Conservation (phyloP, 2,113 vertebrate species). For the Loxodonta africana region DNA sequence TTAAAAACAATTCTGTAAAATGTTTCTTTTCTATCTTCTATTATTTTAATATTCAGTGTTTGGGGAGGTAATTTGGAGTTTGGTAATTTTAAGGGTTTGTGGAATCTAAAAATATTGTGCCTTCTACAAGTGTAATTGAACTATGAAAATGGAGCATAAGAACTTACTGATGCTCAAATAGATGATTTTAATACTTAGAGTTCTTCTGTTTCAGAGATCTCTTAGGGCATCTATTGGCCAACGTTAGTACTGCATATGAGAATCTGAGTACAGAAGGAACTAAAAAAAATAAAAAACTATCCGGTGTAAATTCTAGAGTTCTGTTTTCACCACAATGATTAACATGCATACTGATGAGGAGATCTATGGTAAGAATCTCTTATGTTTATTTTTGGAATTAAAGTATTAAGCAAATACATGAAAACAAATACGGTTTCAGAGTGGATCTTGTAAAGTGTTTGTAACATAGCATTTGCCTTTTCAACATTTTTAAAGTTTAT, state of each 20-base stretch:
- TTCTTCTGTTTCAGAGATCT: slow-evolving; percentile 83
- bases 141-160: background rate
- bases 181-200: slow-evolving; percentile 1
- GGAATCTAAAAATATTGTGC: slow-evolving; percentile 70
- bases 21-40: slow-evolving; percentile 61
- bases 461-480: background rate
- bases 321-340: background rate
- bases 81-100: slow-evolving; percentile 54
- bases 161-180: background rate
- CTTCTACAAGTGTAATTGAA: slow-evolving; percentile 23
- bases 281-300: too few relatives aligned
- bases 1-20: slow-evolving; percentile 39
- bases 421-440: background rate
- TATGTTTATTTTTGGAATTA: background rate
- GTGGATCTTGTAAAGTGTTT: background rate
- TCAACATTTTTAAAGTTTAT: slow-evolving; percentile 4
- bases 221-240: slow-evolving; percentile 88
- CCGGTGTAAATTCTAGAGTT: background rate
- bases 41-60: slow-evolving; percentile 71
- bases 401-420: slow-evolving; percentile 22
- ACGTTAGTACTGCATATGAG: slow-evolving; percentile 81
- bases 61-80: slow-evolving; percentile 48
- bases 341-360: background rate
- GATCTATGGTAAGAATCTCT: background rate
- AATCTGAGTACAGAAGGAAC: background rate